These are phyloP conservation scores for Neodiprion fabricii DNA, from an alignment of 1,140 invertebrate genomes.

Conservation along the genomic window DNA sequence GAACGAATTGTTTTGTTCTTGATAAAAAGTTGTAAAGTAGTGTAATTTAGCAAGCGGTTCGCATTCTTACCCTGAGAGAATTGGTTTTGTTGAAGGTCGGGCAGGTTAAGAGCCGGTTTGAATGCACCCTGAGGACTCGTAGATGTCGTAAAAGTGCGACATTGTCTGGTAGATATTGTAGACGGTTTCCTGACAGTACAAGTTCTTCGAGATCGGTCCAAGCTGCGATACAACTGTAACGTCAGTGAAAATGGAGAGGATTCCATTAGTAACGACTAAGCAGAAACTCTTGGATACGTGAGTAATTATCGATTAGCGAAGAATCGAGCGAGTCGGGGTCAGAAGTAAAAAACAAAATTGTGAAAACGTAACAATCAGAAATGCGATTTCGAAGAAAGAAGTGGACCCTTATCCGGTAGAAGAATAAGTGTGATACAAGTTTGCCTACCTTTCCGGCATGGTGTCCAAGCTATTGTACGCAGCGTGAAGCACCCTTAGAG, in stretches of 20 bases:
- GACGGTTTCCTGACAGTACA: conserved; percentile 81
- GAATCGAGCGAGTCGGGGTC: too few relatives aligned
- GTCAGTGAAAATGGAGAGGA: conserved; percentile 21
- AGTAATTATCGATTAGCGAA: background rate
- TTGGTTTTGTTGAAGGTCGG: conserved; percentile 78
- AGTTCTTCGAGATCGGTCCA: conserved; percentile 84
- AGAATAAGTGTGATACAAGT: too few relatives aligned
- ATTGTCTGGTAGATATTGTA: conserved; percentile 78
- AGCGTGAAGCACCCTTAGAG: conserved; percentile 74
- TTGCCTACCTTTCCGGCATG: conserved; percentile 70
- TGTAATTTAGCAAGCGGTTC: background rate
- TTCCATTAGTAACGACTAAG: conserved; percentile 16
- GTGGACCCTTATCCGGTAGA: too few relatives aligned
- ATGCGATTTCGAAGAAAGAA: too few relatives aligned
- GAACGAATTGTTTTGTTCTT: background rate
- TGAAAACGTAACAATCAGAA: background rate
- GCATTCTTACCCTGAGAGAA: conserved; percentile 67
- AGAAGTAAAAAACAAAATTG: background rate
- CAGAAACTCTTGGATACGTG: too few relatives aligned
- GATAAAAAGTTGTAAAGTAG: background rate
- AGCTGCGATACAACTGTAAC: conserved; percentile 69
- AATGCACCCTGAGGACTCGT: conserved; percentile 79
- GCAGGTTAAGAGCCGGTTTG: conserved; percentile 76
- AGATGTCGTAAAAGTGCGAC: conserved; percentile 76
- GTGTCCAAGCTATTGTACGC: conserved; percentile 80